phyloP scores from a whole-genome alignment of 2,888 invertebrate species.

The Caenorhabditis sp. region DNA sequence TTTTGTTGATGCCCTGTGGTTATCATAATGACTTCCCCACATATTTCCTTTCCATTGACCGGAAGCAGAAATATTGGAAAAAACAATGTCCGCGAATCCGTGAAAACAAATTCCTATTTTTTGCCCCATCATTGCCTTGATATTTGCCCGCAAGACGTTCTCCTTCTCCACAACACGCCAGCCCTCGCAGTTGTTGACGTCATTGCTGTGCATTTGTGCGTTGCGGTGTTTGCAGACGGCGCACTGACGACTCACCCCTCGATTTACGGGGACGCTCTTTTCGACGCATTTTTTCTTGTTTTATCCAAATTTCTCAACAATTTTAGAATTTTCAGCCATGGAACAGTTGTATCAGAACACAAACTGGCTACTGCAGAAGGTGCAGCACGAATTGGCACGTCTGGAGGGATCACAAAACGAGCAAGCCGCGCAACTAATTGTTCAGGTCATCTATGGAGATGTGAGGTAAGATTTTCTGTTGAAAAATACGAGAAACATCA shows the following conservation, averaged over 20 bases:
- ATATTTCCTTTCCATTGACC: too few species aligned
- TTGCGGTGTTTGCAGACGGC: constrained; percentile 42
- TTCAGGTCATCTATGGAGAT: constrained; percentile 69
- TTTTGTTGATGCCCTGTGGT: not conserved
- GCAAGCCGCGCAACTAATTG: constrained; percentile 72
- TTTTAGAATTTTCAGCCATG: constrained; percentile 62
- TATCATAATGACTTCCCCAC: not conserved
- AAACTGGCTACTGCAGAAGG: constrained; percentile 67
- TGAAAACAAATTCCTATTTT: too few species aligned
- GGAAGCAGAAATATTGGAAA: too few species aligned
- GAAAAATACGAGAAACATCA: not conserved
- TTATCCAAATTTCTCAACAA: not conserved
- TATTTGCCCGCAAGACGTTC: too few species aligned
- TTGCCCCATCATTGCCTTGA: too few species aligned
- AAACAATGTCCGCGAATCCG: too few species aligned
- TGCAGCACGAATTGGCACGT: constrained; percentile 67
- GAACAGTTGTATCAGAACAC: constrained; percentile 75
- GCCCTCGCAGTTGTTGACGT: constrained; percentile 14
- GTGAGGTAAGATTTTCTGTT: constrained; percentile 62
- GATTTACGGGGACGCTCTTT: constrained; percentile 6
- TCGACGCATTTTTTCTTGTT: not conserved
- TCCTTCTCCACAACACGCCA: not conserved
- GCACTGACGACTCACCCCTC: constrained; percentile 36
- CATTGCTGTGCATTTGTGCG: constrained; percentile 19
- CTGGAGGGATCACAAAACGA: constrained; percentile 72